Evolutionary conservation across 1,140 invertebrate species (phyloP), one percentile per base, ranked within the genome.

Genomic region (Apocrypta bakeri): DNA sequence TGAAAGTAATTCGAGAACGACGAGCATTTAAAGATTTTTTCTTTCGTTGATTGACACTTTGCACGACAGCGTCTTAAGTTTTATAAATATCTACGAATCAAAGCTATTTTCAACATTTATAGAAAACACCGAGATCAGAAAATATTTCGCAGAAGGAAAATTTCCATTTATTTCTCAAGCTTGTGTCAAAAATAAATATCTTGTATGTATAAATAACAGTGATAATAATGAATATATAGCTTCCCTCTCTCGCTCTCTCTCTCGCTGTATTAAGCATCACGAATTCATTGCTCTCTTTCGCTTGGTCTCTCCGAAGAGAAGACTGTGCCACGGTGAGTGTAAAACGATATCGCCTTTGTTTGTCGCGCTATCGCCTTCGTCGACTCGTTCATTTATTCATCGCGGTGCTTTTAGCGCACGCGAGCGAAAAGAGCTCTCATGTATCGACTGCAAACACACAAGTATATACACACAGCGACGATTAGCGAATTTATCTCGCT

Each of bases 381-480:
- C 68, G 29, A 29, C 66, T 78, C 64, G 31, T 61, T 73, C 37
- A 79, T 66, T 81, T 81, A 80, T 81, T 84, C 78, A 81, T 78
- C 63, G 56, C 17, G 66, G 24, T 73, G 75, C 75, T 64, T 78
- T 77, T 78, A 81, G 64, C 40, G 64, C 40, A 25, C 33, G 71
- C 42, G 29, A 56, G 56, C 72, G 29, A 33, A 68, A 69, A 40
- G 25, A 73, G 33, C 29, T 21, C n/a, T 63, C 42, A 48, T 12
- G 48, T 73, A 24, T 71, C 74, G 56, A 56, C 48, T 56, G 48
- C 48, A 56, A 56, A 56, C 48, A 56, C 48, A 56, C 48, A 56
- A 56, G 21, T 56, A 56, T 12, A 42, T 12, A 42, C 48, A 56
- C 48, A 24, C 74, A 63, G n/a, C 21, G 31, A 9, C 64, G 80